Conservation (phyloP, 2,113 vertebrate genomes). For the Panurus biarmicus region DNA sequence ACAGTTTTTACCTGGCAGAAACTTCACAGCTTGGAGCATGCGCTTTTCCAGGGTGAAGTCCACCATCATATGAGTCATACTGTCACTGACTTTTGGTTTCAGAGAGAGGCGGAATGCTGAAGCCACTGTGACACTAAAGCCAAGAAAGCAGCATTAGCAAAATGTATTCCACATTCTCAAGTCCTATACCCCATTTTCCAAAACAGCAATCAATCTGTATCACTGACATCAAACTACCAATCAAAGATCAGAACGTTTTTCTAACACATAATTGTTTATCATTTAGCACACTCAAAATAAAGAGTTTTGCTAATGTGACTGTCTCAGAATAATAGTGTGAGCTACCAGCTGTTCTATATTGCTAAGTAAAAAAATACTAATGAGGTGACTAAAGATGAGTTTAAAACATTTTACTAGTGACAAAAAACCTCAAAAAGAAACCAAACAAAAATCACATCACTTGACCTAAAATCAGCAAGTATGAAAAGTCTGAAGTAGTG, state of each 20-base stretch:
- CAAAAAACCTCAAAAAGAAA: not conserved
- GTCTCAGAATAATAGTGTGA: not conserved
- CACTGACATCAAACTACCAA: not conserved
- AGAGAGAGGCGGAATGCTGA: conserved; percentile 87
- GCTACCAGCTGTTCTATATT: not conserved
- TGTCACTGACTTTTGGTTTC: conserved; percentile 82
- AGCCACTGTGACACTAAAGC: conserved; percentile 87
- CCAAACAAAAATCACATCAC: not conserved
- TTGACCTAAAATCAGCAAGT: not conserved
- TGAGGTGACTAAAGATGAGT: not conserved
- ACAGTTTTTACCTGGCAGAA: conserved; percentile 83
- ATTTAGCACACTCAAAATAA: not conserved
- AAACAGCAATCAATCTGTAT: not conserved
- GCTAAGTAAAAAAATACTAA: not conserved
- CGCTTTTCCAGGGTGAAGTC: conserved; percentile 84
- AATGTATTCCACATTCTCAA: not conserved
- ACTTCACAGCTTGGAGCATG: conserved; percentile 80
- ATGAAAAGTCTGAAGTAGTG: not conserved
- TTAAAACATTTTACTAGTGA: not conserved
- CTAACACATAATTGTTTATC: not conserved
- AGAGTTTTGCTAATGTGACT: not conserved
- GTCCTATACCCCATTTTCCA: not conserved
- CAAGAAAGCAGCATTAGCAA: conserved; percentile 46
- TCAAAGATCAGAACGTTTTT: not conserved
- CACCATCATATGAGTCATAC: conserved; percentile 88